Conservation (phyloP, 2,113 vertebrate genomes). For the Hystrix cristata region DNA sequence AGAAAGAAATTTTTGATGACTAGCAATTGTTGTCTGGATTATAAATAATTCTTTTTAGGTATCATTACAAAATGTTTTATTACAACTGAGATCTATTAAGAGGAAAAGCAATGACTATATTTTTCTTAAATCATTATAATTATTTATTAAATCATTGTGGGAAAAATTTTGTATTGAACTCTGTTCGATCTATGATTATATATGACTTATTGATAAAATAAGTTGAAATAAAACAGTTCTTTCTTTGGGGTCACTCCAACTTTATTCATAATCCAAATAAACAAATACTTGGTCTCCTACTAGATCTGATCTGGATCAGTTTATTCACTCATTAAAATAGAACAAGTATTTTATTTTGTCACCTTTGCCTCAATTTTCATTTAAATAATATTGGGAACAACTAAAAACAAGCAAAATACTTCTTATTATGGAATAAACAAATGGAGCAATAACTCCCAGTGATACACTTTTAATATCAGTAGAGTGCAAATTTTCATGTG, state of each 20-base stretch:
- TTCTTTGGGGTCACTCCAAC: neutral
- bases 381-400: neutral
- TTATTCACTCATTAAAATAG: neutral
- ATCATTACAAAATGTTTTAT: neutral
- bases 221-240: neutral
- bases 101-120: neutral
- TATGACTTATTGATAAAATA: neutral
- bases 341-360: neutral
- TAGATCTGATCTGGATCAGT: neutral
- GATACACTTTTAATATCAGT: neutral
- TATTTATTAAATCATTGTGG: neutral
- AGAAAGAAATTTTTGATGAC: neutral
- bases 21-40: neutral
- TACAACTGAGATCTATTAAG: conserved; percentile 1
- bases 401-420: neutral
- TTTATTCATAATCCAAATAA: neutral
- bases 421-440: neutral
- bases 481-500: neutral
- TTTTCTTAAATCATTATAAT: neutral
- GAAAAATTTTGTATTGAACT: neutral
- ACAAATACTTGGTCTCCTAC: neutral
- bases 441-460: neutral
- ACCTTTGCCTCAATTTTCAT: neutral
- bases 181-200: neutral
- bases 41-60: neutral